Conservation (phyloP, 2,797 vertebrate genomes). For the Odontamblyopus rebecca region DNA sequence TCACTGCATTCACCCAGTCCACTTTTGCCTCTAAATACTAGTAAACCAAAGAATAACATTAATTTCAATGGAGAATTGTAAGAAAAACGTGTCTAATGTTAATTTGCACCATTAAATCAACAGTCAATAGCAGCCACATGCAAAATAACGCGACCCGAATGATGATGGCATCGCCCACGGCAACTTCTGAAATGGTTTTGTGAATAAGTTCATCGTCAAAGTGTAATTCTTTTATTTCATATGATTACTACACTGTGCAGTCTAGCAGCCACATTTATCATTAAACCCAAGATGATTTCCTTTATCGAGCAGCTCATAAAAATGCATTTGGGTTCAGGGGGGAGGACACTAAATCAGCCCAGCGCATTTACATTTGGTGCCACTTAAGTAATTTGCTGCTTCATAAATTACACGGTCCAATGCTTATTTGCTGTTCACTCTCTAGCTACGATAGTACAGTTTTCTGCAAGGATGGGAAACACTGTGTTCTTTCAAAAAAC, state of each 20-base stretch:
- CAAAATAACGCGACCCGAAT: no score
- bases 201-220: neutral
- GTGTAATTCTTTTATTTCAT: neutral
- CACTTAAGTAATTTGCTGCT: conserved; percentile 33
- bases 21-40: no score
- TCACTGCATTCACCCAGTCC: no score
- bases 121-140: no score
- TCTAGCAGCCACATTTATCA: conserved; percentile 26
- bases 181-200: no score
- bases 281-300: conserved; percentile 18
- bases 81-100: no score
- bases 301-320: conserved; percentile 13
- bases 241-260: neutral
- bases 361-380: conserved; percentile 28
- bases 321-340: conserved; percentile 25
- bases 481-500: neutral
- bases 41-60: no score
- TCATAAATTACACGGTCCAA: conserved; percentile 27
- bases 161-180: no score
- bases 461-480: neutral
- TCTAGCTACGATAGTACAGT: neutral
- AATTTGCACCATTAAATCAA: no score
- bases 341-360: conserved; percentile 24
- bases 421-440: conserved; percentile 11
- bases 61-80: no score